phyloP scores from a whole-genome alignment of 2,797 vertebrate genomes.

The Gephyroberyx darwinii region DNA sequence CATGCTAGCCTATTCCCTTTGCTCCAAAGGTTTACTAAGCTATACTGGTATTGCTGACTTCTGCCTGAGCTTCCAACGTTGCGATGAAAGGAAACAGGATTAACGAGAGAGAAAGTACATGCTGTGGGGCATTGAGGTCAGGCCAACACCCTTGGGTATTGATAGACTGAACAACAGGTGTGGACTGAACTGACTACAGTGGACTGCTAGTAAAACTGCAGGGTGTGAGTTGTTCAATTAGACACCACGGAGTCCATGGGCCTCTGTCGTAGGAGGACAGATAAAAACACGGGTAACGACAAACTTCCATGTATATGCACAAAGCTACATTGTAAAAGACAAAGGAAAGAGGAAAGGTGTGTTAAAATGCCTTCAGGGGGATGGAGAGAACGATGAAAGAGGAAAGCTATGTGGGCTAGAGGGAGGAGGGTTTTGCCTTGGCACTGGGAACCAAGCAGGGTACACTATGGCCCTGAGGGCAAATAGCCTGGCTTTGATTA shows the following conservation, averaged over 20 bases:
- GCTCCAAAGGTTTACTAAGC: constrained; percentile 31
- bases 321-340: neutral
- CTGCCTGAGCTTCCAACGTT: constrained; percentile 15
- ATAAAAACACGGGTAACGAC: neutral
- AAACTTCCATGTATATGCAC: neutral
- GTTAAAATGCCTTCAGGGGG: neutral
- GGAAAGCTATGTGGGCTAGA: constrained; percentile 16
- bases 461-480: constrained; percentile 57
- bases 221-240: neutral
- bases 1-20: neutral
- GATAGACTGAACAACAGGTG: neutral
- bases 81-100: constrained; percentile 17
- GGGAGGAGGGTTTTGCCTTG: constrained; percentile 11
- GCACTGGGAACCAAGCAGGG: constrained; percentile 18
- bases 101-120: constrained; percentile 9
- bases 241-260: neutral
- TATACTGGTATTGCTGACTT: neutral
- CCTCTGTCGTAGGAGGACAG: too few relatives aligned
- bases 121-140: neutral
- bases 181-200: neutral
- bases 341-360: neutral
- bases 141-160: neutral
- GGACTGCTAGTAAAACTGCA: too few relatives aligned
- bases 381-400: constrained; percentile 3
- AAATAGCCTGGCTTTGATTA: constrained; percentile 44